Base-by-base conservation (phyloP, 2,888 invertebrate genomes). In the Lydus trimaculatus region DNA sequence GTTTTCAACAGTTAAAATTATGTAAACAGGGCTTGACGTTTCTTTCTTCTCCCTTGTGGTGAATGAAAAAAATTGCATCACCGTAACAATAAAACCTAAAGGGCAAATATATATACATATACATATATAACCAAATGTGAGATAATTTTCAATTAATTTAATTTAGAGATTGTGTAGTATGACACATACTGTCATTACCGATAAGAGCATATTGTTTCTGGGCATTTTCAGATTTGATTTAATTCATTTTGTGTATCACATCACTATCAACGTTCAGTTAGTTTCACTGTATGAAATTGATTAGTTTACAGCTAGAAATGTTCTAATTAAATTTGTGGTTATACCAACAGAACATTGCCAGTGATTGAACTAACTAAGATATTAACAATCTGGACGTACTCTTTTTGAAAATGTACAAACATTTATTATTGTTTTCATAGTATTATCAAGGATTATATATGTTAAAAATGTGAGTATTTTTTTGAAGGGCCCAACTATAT, bases 1-100 rank as follows among this genome's bases (percentile, higher is more conserved):
- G 48, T 63, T 65, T 64, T 65, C 56, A 62, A 31, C 56, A 67
- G 65, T 63, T 66, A 62, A 56, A 67, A 65, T 67, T 67, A 59
- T 59, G 64, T 62, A 63, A 66, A 67, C 62, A 66, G 43, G 60
- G 48, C 48, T 52, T 62, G 66, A 48, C 63, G 60, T 58, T 60
- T 28, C 64, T 9, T 48, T 48, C 43, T 20, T 48, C 9, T 48
- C 48, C 48, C 20, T 9, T 23, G 48, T 48, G 48, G 17, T 7
- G 15, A 20, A 48, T 2, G 20, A 9, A 20, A 7, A 48, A 48
- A 20, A 20, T 48, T 48, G 23, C 11, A 5, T 48, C 23, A 1
- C 20, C 0, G 3, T 20, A 20, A 20, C 9, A 20, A 23, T 20
- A 48, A 48, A 48, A 48, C 4, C 4, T 4, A 36, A 11, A 2